These are phyloP conservation scores for Chaetoderma sp. DNA, from an alignment of 2,888 invertebrate species.

Conservation along the genomic window DNA sequence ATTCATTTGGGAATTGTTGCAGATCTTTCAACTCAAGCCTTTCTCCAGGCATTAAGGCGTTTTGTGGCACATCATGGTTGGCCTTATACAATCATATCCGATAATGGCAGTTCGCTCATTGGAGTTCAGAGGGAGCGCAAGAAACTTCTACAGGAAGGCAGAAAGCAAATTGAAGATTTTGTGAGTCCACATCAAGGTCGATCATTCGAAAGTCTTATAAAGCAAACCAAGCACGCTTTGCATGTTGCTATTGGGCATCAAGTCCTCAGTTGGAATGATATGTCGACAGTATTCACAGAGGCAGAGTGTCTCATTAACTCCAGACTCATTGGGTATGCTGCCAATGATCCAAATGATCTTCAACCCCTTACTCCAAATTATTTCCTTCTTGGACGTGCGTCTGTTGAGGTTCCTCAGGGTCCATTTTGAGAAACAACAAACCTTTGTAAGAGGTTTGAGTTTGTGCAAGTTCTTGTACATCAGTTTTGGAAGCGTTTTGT, in stretches of 20 bases:
- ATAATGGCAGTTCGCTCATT: constrained; percentile 7
- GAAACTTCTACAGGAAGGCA: background rate
- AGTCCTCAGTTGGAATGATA: background rate
- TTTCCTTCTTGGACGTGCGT: constrained; percentile 1
- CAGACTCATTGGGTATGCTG: constrained; percentile 1
- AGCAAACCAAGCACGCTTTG: background rate
- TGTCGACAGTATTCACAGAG: background rate
- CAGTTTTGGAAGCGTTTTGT: background rate
- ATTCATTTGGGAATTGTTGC: constrained; percentile 4
- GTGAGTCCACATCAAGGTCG: constrained; percentile 3
- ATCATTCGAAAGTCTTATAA: background rate
- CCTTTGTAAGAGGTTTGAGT: background rate
- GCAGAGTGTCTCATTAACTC: background rate
- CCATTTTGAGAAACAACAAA: constrained; percentile 4
- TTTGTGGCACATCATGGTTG: constrained; percentile 7
- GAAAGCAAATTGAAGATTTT: background rate
- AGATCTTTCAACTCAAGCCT: constrained; percentile 5
- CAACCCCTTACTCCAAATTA: constrained; percentile 7
- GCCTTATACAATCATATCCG: background rate
- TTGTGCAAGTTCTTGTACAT: background rate
- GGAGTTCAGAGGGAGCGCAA: background rate
- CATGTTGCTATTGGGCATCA: background rate
- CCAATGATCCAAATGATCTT: background rate
- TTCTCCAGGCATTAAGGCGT: constrained; percentile 2
- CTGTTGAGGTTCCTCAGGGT: background rate